These are phyloP conservation scores for Lochmaea capreae DNA, from an alignment of 2,888 invertebrate genomes.

Conservation along the genomic window DNA sequence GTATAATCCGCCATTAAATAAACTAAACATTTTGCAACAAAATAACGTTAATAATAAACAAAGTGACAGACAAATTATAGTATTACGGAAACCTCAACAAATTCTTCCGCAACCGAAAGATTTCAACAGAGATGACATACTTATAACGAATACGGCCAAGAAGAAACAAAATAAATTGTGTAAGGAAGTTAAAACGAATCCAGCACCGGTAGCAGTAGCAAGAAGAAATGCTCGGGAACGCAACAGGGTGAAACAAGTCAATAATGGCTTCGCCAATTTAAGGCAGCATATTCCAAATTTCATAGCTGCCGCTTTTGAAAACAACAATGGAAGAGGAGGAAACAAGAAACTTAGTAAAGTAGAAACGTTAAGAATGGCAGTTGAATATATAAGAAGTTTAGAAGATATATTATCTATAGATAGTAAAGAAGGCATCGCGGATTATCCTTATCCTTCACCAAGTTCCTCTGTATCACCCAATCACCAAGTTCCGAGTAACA, in stretches of 20 bases:
- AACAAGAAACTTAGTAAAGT: slow-evolving; percentile 88
- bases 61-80: slow-evolving; percentile 67
- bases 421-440: slow-evolving; percentile 63
- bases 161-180: slow-evolving; percentile 48
- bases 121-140: slow-evolving; percentile 56
- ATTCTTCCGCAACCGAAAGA: slow-evolving; percentile 60
- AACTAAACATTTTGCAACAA: slow-evolving; percentile 75
- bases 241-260: slow-evolving; percentile 92
- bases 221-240: slow-evolving; percentile 92
- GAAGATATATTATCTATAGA: slow-evolving; percentile 80
- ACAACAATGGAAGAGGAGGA: slow-evolving; percentile 74
- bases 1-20: slow-evolving; percentile 71
- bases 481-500: slow-evolving; percentile 32
- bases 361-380: slow-evolving; percentile 90
- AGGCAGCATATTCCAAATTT: slow-evolving; percentile 88
- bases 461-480: slow-evolving; percentile 54
- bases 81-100: slow-evolving; percentile 69
- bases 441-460: slow-evolving; percentile 39
- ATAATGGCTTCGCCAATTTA: slow-evolving; percentile 90
- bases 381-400: slow-evolving; percentile 87
- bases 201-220: slow-evolving; percentile 85
- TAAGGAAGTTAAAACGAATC: slow-evolving; percentile 61
- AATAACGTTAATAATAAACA: slow-evolving; percentile 72
- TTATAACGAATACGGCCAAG: slow-evolving; percentile 60
- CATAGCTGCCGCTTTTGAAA: slow-evolving; percentile 76